Evolutionary conservation across 1,140 invertebrate species (phyloP).

Genomic region (Aphelinus atriplicis): DNA sequence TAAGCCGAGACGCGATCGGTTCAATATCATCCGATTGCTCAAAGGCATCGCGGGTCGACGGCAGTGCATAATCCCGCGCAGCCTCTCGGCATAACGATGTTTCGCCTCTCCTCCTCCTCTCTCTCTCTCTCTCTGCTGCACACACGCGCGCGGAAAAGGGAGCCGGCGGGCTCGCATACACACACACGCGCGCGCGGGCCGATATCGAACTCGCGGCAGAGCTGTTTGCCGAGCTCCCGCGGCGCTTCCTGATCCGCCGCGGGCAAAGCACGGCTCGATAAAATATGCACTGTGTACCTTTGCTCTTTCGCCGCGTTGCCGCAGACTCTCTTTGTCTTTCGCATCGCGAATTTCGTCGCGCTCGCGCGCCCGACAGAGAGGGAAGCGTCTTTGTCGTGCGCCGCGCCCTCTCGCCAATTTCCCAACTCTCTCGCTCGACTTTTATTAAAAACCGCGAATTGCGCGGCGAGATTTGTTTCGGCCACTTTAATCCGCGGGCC

Average conservation of each 20-base stretch:
- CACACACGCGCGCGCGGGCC: neutral
- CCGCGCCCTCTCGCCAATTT: neutral
- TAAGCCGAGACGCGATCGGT: too few relatives aligned
- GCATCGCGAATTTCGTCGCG: neutral
- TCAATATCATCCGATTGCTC: slow-evolving; percentile 4
- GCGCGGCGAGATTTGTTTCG: neutral
- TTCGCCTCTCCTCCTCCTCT: neutral
- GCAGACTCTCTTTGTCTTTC: slow-evolving; percentile 24
- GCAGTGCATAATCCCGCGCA: neutral
- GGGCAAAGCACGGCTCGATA: slow-evolving; percentile 10
- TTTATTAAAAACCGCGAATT: neutral
- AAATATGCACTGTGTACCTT: slow-evolving; percentile 29
- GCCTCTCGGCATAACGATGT: neutral
- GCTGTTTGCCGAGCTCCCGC: slow-evolving; percentile 34
- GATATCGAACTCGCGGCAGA: slow-evolving; percentile 33
- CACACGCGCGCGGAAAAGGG: neutral
- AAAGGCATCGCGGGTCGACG: neutral
- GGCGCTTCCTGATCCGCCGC: slow-evolving; percentile 36
- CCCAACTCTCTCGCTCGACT: neutral
- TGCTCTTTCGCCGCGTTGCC: neutral
- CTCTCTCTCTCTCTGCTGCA: neutral
- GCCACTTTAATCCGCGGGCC: too few relatives aligned
- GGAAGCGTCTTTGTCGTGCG: too few relatives aligned
- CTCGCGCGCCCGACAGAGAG: too few relatives aligned
- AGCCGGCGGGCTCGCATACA: neutral